These are phyloP conservation scores for Hydrolagus colliei DNA, from an alignment of 2,797 vertebrate species.

Conservation along the genomic window DNA sequence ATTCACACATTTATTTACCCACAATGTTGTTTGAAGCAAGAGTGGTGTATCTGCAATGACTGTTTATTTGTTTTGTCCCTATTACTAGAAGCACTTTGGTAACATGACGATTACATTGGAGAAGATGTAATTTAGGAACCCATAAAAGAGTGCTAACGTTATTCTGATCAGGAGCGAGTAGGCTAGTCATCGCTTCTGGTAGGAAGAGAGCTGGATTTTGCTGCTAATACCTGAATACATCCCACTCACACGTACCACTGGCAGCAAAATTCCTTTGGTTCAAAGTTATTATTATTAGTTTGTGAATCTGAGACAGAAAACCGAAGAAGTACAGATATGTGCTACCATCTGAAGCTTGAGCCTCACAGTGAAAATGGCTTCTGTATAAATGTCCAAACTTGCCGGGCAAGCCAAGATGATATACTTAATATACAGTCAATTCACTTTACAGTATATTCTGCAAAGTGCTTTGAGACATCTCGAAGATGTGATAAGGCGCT, in stretches of 20 bases:
- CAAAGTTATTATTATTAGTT: neutral
- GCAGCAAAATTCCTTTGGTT: neutral
- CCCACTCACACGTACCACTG: neutral
- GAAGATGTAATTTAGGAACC: neutral
- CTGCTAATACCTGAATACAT: neutral
- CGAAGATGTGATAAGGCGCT: no score
- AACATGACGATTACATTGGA: neutral
- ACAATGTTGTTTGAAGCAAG: neutral
- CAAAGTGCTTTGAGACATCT: no score
- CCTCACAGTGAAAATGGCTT: no score
- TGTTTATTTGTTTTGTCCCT: neutral
- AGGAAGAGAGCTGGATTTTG: neutral
- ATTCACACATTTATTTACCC: neutral
- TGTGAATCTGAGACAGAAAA: neutral
- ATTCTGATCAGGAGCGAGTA: neutral
- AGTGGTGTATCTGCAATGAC: neutral
- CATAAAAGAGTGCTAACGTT: neutral
- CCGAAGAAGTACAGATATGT: neutral
- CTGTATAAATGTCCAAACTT: no score
- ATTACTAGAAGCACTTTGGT: neutral
- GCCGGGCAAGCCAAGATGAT: no score
- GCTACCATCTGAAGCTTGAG: no score
- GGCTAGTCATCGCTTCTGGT: no score
- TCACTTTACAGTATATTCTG: no score
- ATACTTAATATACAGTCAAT: no score